Evolutionary conservation across 2,113 vertebrate genomes (phyloP).

Genomic region (Hyla sarda): DNA sequence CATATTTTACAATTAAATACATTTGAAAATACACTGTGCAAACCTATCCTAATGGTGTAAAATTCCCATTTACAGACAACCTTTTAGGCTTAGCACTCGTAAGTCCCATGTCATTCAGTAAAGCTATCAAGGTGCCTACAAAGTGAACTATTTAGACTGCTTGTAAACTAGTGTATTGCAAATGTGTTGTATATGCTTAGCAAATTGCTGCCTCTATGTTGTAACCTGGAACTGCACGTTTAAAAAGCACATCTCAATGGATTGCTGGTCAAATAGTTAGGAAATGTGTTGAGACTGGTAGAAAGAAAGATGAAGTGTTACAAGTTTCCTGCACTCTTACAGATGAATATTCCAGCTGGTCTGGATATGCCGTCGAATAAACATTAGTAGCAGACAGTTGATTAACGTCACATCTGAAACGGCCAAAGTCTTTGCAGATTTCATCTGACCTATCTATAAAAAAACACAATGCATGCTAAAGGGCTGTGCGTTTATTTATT

Average conservation of each 20-base stretch:
- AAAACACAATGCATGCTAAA: conserved; percentile 37
- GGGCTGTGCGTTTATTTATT: conserved; percentile 27
- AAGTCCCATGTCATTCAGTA: neutral
- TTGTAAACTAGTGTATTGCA: neutral
- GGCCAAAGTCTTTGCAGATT: conserved; percentile 46
- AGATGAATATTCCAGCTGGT: conserved; percentile 60
- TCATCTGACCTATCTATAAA: conserved; percentile 59
- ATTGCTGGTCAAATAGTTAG: conserved; percentile 56
- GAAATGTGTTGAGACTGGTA: conserved; percentile 61
- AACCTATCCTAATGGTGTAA: neutral
- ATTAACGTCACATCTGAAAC: conserved; percentile 57
- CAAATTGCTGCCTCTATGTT: conserved; percentile 4
- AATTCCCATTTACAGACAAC: neutral
- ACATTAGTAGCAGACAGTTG: conserved; percentile 58
- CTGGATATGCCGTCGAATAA: conserved; percentile 53
- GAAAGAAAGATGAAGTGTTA: conserved; percentile 60
- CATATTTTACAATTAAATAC: too few relatives aligned
- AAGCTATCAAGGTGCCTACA: neutral
- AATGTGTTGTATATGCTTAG: neutral
- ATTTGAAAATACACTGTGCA: neutral
- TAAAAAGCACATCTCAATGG: conserved; percentile 36
- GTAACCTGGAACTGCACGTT: neutral
- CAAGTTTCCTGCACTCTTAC: conserved; percentile 55
- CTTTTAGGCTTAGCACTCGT: neutral
- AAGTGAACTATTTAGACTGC: neutral